A percentile compares a stretch with the other conserved stretches of the same genome.
These are phyloP conservation scores for Ernsta delagoae DNA, from an alignment of 2,888 invertebrate species.

Conservation along the genomic window DNA sequence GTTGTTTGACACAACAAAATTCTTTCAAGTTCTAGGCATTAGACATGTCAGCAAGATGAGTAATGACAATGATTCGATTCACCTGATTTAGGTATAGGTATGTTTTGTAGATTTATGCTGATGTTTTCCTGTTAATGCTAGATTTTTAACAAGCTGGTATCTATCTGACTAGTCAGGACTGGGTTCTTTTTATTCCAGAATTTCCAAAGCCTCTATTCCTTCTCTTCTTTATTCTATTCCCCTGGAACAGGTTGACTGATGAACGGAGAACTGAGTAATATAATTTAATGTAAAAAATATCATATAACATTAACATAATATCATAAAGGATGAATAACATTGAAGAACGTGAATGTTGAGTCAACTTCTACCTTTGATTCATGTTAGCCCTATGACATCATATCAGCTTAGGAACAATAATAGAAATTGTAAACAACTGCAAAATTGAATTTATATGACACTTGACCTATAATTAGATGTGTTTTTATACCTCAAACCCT, in stretches of 20 bases:
- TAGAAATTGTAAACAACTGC: constrained; percentile 10
- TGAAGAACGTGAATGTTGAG: constrained; percentile 11
- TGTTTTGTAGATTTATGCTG: neutral
- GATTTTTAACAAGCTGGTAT: too few relatives aligned
- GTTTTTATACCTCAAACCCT: constrained; percentile 14
- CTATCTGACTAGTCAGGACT: too few relatives aligned
- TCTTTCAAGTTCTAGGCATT: too few relatives aligned
- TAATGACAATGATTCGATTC: neutral
- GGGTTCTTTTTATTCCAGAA: too few relatives aligned
- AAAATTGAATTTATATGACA: constrained; percentile 14
- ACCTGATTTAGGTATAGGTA: neutral
- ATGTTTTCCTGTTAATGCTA: neutral
- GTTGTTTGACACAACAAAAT: too few relatives aligned
- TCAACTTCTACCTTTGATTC: constrained; percentile 17
- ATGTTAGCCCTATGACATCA: constrained; percentile 27
- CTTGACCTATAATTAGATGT: constrained; percentile 23
- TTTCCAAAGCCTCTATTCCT: too few relatives aligned
- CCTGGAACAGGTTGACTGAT: too few relatives aligned
- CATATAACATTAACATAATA: constrained; percentile 9
- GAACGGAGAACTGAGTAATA: neutral
- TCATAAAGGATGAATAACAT: constrained; percentile 25
- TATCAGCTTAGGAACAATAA: constrained; percentile 9
- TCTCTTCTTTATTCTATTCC: too few relatives aligned
- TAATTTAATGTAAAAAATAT: neutral
- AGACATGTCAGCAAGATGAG: neutral